Evolutionary conservation across 2,888 invertebrate species (phyloP), one percentile per base, ranked within the genome.

Genomic region (Ophion ellenae): DNA sequence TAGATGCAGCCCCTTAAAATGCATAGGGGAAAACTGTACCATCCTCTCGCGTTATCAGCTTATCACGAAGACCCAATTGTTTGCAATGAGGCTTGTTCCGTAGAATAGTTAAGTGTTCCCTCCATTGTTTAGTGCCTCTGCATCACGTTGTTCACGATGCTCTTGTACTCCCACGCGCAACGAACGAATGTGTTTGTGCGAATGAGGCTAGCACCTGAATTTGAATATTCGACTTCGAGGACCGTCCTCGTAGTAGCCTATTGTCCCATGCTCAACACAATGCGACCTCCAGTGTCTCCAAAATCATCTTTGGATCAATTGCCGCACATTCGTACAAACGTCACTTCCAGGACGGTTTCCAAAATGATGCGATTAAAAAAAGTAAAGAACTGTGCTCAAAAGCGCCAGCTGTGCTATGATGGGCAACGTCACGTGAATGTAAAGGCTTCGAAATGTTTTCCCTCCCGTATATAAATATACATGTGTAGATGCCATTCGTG

Each of bases 11-110:
- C 28, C 32, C 32, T 47, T 0, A 70, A 63, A 17, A 28, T 20
- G 28, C 36, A 36, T 14, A 63, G 53, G 70, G 4, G 28, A 47
- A 1, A 64, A 66, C 57, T 63, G 28, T 63, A 59, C 70, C n/a
- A 70, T 66, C 24, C 67, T 83, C 20, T 66, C 63, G 10, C 66
- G 82, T 85, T 78, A 74, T 80, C 67, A 75, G 71, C 53, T 73
- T 83, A 81, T 83, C 80, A 64, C 85, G 61, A 80, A 81, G 80
- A 59, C 75, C 64, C 73, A 83, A 83, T 83, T 83, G 83, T 86
- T 86, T 77, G 83, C 76, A 79, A 83, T 69, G 85, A 81, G 85
- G 80, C 73, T 80, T 80, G 83, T 83, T 74, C 59, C 83, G 40
- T 64, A 63, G 73, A 67, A 81, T 71, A 77, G 75, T 85, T 85